phyloP scores from a whole-genome alignment of 2,888 invertebrate genomes.

The Laothoe populi region DNA sequence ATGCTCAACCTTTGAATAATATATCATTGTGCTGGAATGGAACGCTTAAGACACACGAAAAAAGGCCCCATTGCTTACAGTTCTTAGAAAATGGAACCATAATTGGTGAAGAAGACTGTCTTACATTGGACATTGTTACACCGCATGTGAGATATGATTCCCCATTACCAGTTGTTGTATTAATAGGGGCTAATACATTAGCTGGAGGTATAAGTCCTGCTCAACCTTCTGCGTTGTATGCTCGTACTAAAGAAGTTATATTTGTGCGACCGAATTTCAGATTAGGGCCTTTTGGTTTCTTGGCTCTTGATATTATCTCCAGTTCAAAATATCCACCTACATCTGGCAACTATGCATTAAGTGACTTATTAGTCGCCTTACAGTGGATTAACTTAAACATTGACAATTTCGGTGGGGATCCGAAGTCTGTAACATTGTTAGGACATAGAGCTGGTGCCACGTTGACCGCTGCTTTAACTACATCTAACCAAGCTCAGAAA shows the following conservation, averaged over 20 bases:
- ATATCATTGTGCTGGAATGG: conserved; percentile 92
- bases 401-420: conserved; percentile 93
- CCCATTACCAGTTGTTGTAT: conserved; percentile 92
- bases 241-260: conserved; percentile 91
- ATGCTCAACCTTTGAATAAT: conserved; percentile 87
- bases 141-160: conserved; percentile 92
- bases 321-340: conserved; percentile 88
- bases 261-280: conserved; percentile 95
- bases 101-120: conserved; percentile 91
- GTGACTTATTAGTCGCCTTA: conserved; percentile 90
- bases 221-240: conserved; percentile 90
- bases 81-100: conserved; percentile 87
- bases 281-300: conserved; percentile 91
- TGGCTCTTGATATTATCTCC: conserved; percentile 89
- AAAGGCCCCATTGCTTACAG: conserved; percentile 89
- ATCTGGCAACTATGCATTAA: conserved; percentile 94
- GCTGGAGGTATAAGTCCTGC: conserved; percentile 90
- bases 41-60: conserved; percentile 88
- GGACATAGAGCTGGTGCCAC: conserved; percentile 95
- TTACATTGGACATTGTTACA: conserved; percentile 92
- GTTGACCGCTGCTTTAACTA: conserved; percentile 89
- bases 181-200: conserved; percentile 92
- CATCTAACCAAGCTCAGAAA: conserved; percentile 84
- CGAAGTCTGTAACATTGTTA: conserved; percentile 90
- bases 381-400: conserved; percentile 93